phyloP scores from a whole-genome alignment of 2,113 vertebrate genomes.

The Tachysurus fulvidraco region DNA sequence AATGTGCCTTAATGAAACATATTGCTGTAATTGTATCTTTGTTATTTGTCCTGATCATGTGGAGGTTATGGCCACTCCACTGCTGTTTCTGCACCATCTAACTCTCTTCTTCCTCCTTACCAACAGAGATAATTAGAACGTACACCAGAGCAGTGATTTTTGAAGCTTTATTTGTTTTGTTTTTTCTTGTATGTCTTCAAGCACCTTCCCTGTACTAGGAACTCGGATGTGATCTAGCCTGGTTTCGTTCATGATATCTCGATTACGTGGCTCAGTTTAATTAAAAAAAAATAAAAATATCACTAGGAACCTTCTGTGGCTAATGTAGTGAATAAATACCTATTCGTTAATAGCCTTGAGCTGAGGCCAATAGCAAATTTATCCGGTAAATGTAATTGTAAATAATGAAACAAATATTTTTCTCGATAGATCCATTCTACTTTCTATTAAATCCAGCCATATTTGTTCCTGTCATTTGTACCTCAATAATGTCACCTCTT shows the following conservation, averaged over 20 bases:
- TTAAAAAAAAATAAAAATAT: slow-evolving; percentile 19
- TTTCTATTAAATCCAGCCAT: not conserved
- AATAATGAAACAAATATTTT: no score
- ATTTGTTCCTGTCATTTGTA: not conserved
- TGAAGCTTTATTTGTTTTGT: not conserved
- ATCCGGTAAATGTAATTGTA: not conserved
- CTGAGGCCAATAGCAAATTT: not conserved
- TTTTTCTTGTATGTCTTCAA: not conserved
- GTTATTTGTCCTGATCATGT: not conserved
- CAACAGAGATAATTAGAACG: not conserved
- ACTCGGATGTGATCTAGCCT: not conserved
- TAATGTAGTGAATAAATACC: not conserved
- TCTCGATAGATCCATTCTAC: not conserved
- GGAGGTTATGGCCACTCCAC: not conserved
- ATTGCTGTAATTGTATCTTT: not conserved
- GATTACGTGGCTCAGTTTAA: slow-evolving; percentile 17
- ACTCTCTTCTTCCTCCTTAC: not conserved
- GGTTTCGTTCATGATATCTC: slow-evolving; percentile 9
- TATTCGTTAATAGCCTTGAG: not conserved
- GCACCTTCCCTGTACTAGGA: not conserved
- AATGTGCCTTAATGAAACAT: not conserved
- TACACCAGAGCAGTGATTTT: not conserved
- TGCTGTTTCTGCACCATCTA: not conserved
- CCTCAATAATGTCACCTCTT: not conserved
- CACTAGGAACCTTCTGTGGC: not conserved